phyloP scores from a whole-genome alignment of 1,140 invertebrate species.

The Drosophila varians region DNA sequence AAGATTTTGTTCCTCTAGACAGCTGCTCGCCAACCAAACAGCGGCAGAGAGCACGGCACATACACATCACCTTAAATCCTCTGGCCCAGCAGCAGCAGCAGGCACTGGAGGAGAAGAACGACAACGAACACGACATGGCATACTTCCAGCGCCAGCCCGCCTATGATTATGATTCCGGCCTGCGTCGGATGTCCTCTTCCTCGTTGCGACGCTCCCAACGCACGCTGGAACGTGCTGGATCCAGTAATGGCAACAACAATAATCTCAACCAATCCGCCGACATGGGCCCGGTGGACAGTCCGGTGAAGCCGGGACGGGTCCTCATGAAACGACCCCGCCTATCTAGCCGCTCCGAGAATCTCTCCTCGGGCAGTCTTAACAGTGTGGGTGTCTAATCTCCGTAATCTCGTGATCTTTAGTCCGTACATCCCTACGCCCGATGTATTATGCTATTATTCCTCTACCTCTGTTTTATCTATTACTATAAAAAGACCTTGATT shows the following conservation, averaged over 20 bases:
- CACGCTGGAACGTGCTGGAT: conserved; percentile 67
- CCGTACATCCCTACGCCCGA: conserved; percentile 42
- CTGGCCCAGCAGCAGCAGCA: conserved; percentile 83
- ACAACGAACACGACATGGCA: conserved; percentile 48
- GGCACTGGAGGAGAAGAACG: conserved; percentile 54
- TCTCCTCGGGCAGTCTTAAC: conserved; percentile 75
- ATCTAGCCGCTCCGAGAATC: conserved; percentile 73
- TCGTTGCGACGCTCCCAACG: conserved; percentile 62
- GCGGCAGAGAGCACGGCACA: conserved; percentile 83
- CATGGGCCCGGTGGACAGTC: conserved; percentile 10
- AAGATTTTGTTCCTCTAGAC: conserved; percentile 81
- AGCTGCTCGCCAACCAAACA: conserved; percentile 51
- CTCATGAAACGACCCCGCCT: conserved; percentile 65
- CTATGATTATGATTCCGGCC: conserved; percentile 57
- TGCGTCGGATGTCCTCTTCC: conserved; percentile 50
- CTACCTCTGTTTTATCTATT: conserved; percentile 67
- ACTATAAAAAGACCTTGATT: conserved; percentile 50
- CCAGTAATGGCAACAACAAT: conserved; percentile 60
- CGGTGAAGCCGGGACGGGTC: conserved; percentile 54
- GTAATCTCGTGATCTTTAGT: conserved; percentile 75
- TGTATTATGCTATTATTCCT: conserved; percentile 48
- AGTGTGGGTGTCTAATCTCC: conserved; percentile 67
- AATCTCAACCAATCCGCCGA: conserved; percentile 75
- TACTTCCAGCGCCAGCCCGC: conserved; percentile 56
- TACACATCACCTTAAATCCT: conserved; percentile 89